A percentile compares a stretch with the other conserved stretches of the same genome.
Conservation (phyloP, 2,797 vertebrate species). For the Steatocranus sp. region DNA sequence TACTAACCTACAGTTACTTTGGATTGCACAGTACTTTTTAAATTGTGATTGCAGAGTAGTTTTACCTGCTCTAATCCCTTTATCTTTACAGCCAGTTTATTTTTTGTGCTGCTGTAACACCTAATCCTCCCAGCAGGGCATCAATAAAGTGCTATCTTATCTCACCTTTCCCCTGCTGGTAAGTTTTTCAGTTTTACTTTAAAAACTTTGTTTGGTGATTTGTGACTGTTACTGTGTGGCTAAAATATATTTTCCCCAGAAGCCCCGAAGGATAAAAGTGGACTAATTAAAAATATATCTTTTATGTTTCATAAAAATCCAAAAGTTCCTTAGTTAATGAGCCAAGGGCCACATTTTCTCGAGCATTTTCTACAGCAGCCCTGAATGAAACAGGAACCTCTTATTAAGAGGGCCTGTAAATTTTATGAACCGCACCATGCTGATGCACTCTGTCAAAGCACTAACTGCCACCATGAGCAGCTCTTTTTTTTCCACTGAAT, state of each 20-base stretch:
- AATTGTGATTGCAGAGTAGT: neutral
- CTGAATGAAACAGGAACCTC: neutral
- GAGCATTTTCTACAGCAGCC: accelerated
- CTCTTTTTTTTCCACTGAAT: neutral
- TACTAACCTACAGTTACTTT: neutral
- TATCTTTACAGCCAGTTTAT: neutral
- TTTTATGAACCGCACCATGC: neutral
- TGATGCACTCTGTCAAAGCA: neutral
- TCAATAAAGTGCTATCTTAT: neutral
- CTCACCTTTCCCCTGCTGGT: neutral
- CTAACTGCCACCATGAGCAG: neutral
- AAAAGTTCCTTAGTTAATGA: neutral
- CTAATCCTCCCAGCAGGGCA: neutral
- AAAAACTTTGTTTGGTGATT: accelerated
- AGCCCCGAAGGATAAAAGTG: accelerated
- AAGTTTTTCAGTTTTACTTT: neutral
- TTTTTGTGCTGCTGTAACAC: neutral
- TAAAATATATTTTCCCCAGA: neutral
- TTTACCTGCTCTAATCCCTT: neutral
- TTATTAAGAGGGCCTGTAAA: neutral
- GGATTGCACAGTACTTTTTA: neutral
- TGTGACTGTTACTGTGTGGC: neutral
- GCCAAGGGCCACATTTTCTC: accelerated
- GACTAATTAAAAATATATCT: neutral
- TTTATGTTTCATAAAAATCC: neutral